phyloP scores from a whole-genome alignment of 2,888 invertebrate species.

The Aphodius sticticus region DNA sequence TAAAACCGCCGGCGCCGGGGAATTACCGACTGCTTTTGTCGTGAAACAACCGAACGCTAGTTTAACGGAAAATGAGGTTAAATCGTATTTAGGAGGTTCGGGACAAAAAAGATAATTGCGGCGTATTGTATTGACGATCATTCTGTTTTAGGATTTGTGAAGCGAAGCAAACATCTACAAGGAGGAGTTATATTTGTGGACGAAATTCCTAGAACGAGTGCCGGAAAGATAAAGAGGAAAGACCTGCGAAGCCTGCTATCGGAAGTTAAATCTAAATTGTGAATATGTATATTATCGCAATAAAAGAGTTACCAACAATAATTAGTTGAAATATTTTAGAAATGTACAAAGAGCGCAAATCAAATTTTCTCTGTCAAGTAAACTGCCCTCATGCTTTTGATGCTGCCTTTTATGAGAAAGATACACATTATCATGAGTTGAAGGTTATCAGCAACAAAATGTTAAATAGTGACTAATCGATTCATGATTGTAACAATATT shows the following conservation, averaged over 20 bases:
- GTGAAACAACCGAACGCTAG: conserved; percentile 67
- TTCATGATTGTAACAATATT: too few species aligned
- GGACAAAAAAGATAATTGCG: background rate
- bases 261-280: conserved; percentile 15
- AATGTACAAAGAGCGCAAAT: too few species aligned
- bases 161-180: conserved; percentile 74
- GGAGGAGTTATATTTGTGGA: conserved; percentile 66
- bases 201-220: conserved; percentile 60
- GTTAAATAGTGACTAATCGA: too few species aligned
- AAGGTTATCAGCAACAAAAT: too few species aligned
- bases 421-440: too few species aligned
- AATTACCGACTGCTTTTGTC: conserved; percentile 79
- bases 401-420: too few species aligned
- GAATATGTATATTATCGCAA: background rate
- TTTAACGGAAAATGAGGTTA: conserved; percentile 60
- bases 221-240: conserved; percentile 62
- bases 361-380: too few species aligned
- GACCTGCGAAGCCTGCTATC: conserved; percentile 46
- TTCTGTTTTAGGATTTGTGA: conserved; percentile 48
- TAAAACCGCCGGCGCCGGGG: conserved; percentile 78
- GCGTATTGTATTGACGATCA: background rate
- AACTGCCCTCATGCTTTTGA: too few species aligned
- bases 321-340: too few species aligned
- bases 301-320: too few species aligned
- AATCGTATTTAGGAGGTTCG: conserved; percentile 61